phyloP scores from a whole-genome alignment of 2,797 vertebrate species.

The Threskiornis aethiopicus region DNA sequence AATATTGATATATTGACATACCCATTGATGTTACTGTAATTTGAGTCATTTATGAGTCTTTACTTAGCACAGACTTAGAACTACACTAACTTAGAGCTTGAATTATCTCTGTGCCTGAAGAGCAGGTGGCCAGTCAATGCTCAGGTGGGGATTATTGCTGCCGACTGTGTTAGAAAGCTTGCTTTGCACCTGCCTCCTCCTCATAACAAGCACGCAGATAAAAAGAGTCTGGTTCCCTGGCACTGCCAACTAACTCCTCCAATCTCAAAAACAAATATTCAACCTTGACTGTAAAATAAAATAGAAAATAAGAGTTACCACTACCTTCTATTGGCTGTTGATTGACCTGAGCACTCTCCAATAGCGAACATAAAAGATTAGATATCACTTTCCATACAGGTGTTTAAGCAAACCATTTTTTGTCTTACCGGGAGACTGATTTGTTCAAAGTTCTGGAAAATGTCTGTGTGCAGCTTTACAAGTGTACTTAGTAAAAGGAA shows the following conservation, averaged over 20 bases:
- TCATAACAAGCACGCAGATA: slow-evolving; percentile 45
- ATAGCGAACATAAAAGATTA: slow-evolving; percentile 64
- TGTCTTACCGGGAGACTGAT: neutral
- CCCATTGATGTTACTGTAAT: slow-evolving; percentile 14
- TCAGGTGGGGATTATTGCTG: slow-evolving; percentile 69
- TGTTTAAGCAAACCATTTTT: slow-evolving; percentile 69
- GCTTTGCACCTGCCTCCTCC: slow-evolving; percentile 73
- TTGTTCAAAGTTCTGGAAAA: slow-evolving; percentile 60
- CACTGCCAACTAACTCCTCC: slow-evolving; percentile 40
- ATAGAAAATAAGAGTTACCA: slow-evolving; percentile 60
- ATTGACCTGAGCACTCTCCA: slow-evolving; percentile 60
- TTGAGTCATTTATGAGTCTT: slow-evolving; percentile 76
- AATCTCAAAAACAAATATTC: slow-evolving; percentile 65
- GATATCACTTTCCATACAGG: slow-evolving; percentile 74
- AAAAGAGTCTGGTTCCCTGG: slow-evolving; percentile 55
- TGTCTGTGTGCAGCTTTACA: slow-evolving; percentile 29
- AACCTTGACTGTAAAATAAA: slow-evolving; percentile 50
- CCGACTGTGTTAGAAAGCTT: slow-evolving; percentile 38
- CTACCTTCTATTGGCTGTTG: slow-evolving; percentile 36
- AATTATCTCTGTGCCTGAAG: slow-evolving; percentile 70
- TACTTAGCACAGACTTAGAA: slow-evolving; percentile 40
- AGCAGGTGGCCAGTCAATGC: slow-evolving; percentile 72
- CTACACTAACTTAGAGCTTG: slow-evolving; percentile 45
- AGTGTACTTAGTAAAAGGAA: slow-evolving; percentile 52
- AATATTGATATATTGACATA: slow-evolving; percentile 65